Base-by-base conservation (phyloP, 2,888 invertebrate species). In the Tethea ocularis region DNA sequence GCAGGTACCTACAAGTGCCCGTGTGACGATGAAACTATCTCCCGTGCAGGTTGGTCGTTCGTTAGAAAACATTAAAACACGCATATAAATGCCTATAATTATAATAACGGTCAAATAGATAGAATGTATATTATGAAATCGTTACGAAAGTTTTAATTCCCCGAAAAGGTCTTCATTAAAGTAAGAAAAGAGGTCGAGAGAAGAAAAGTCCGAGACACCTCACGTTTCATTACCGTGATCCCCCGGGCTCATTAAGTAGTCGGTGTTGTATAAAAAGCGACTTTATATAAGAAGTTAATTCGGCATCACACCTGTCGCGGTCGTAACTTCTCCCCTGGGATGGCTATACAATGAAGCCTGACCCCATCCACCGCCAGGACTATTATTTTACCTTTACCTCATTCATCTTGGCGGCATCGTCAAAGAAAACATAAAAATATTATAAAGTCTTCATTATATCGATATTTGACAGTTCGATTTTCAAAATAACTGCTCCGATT, bases 251-350 rank as follows among this genome's bases (percentile, higher is more conserved):
- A 89, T 89, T 90, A 89, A 89, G 83, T 75, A 80, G 88, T 83
- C 86, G 83, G 84, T 82, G 83, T 81, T 89, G 87, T 86, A 88
- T 87, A 91, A 91, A 91, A 91, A 88, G 86, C 74, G 83, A 83
- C 83, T 87, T 88, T 91, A 88, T 90, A 89, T 87, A 89, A 89
- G 86, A 89, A 88, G 89, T 92, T 91, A 91, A 93, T 92, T 91
- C 88, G 82, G 79, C 86, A 88, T 90, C 90, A 87, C 92, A 93
- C 92, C 92, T 92, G 92, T 91, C 91, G 78, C 83, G 87, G 80
- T 91, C 91, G 88, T 92, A 92, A 92, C 89, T 91, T 86, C 75
- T 81, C 87, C 89, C 86, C 78, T 81, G 79, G 82, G 82, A 91
- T 88, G 74, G 86, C 81, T 86, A 83, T 83, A 91, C 91, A 90